Conservation (phyloP, 2,797 vertebrate genomes). For the Mus minutoides region DNA sequence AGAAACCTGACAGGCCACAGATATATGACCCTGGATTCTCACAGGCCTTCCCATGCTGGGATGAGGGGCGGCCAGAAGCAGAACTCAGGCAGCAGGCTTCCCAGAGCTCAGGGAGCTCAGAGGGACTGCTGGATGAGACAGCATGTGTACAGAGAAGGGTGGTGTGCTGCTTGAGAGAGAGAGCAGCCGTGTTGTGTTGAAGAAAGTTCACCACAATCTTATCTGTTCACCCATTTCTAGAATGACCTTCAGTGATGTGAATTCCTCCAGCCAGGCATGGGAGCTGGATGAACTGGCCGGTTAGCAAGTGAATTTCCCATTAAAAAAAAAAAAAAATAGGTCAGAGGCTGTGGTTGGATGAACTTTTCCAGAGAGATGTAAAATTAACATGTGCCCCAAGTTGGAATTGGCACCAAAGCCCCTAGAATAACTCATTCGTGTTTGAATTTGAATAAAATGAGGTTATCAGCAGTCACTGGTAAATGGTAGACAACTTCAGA, state of each 20-base stretch:
- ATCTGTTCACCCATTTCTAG: not conserved
- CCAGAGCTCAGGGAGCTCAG: not conserved
- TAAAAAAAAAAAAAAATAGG: not conserved
- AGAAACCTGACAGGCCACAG: not conserved
- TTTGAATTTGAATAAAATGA: not conserved
- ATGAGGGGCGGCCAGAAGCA: rapidly evolving
- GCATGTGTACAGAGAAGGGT: not conserved
- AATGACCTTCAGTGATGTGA: not conserved
- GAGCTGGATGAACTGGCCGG: not conserved
- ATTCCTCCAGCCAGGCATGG: not conserved
- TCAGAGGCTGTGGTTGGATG: not conserved
- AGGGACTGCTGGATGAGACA: not conserved
- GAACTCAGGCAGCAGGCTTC: not conserved
- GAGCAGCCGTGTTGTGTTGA: not conserved
- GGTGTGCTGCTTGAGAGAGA: not conserved
- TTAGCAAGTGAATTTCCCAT: not conserved
- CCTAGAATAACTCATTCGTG: not conserved
- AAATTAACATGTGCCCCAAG: not conserved
- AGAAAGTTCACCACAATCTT: not conserved
- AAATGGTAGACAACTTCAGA: not conserved
- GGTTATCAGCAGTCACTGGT: not conserved
- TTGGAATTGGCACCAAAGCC: not conserved
- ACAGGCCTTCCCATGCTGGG: not conserved
- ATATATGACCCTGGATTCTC: not conserved
- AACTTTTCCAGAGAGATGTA: not conserved